phyloP scores from a whole-genome alignment of 2,888 invertebrate species.

The Hoplodrina blanda region DNA sequence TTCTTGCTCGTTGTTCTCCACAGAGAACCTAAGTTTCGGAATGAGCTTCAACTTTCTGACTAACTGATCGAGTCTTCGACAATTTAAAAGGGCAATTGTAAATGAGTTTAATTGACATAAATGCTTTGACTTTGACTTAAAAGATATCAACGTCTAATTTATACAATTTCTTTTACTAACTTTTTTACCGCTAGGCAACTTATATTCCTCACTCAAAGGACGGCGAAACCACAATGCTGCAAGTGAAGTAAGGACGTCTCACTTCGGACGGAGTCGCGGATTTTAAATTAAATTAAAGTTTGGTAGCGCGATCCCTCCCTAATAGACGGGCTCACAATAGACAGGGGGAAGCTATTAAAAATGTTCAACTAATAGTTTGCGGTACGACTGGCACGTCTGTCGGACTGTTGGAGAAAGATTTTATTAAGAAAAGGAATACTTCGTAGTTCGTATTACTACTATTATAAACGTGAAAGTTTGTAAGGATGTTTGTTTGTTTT shows the following conservation, averaged over 20 bases:
- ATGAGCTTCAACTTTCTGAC: too few relatives aligned
- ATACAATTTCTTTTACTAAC: neutral
- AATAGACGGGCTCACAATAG: conserved; percentile 52
- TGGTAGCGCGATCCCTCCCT: conserved; percentile 45
- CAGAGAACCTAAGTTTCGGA: too few relatives aligned
- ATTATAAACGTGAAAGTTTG: too few relatives aligned
- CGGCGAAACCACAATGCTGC: conserved; percentile 12
- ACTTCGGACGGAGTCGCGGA: conserved; percentile 36
- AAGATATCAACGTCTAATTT: neutral
- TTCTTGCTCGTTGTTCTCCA: too few relatives aligned
- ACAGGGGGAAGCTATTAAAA: conserved; percentile 58
- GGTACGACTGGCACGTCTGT: conserved; percentile 30
- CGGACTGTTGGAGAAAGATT: conserved; percentile 24
- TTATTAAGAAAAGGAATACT: neutral
- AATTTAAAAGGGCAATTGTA: too few relatives aligned
- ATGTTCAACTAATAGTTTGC: conserved; percentile 49
- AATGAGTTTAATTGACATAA: too few relatives aligned
- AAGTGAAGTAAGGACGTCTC: conserved; percentile 27
- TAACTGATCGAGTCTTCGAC: too few relatives aligned
- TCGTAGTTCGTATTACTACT: too few relatives aligned
- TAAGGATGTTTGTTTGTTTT: too few relatives aligned
- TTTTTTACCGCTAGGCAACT: conserved; percentile 12
- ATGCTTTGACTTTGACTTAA: too few relatives aligned
- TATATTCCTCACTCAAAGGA: conserved; percentile 13
- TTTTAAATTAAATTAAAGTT: conserved; percentile 63